Evolutionary conservation across 2,888 invertebrate species (phyloP).

Genomic region (Ochropleura plecta): DNA sequence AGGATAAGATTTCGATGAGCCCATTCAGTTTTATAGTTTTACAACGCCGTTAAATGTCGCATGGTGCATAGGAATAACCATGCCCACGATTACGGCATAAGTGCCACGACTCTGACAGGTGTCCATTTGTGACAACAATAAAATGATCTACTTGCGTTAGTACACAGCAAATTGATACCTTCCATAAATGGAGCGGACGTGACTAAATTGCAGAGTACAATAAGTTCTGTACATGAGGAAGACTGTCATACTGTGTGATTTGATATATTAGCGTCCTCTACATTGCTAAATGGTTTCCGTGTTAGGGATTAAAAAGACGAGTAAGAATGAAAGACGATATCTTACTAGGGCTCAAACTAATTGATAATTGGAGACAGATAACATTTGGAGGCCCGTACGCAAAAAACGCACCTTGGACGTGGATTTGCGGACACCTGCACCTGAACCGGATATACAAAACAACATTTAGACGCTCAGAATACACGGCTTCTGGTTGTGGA

Average conservation of each 20-base stretch:
- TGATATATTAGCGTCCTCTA: conserved; percentile 19
- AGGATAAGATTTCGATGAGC: neutral
- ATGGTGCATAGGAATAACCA: conserved; percentile 28
- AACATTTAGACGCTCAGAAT: neutral
- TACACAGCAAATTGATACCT: conserved; percentile 53
- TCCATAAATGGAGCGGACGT: conserved; percentile 52
- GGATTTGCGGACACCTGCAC: too few species aligned
- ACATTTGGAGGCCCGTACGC: neutral
- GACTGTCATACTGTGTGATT: conserved; percentile 21
- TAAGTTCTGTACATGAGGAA: conserved; percentile 31
- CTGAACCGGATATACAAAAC: too few species aligned
- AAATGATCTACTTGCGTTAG: conserved; percentile 39
- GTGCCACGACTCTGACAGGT: conserved; percentile 45
- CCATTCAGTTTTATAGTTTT: neutral
- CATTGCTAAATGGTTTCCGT: conserved; percentile 25
- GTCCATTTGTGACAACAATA: conserved; percentile 47
- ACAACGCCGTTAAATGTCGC: neutral
- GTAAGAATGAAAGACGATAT: neutral
- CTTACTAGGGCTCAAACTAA: neutral
- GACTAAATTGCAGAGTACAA: conserved; percentile 49
- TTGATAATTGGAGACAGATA: neutral
- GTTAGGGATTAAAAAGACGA: conserved; percentile 17
- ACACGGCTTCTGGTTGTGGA: neutral
- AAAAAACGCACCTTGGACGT: too few species aligned
- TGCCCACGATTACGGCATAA: conserved; percentile 27